Base-by-base conservation (phyloP, 2,888 invertebrate genomes). In the Fragum whitleyi region DNA sequence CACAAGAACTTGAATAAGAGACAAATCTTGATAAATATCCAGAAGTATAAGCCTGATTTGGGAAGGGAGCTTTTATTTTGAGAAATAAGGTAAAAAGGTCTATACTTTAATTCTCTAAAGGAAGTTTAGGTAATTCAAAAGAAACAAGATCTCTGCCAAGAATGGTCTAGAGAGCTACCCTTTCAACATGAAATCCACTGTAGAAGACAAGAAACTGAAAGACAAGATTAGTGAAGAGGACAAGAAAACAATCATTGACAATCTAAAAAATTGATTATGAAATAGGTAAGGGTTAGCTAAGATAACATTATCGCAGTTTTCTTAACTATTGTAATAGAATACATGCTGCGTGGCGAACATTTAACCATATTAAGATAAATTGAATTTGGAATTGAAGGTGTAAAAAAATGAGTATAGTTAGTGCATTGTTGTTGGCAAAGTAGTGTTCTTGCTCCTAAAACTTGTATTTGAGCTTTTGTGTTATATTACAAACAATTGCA, bases 161-260 rank as follows among this genome's bases (percentile, higher is more conserved):
- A 97, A 97, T 94, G 95, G 95, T 84, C 94, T 97, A 68, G 97
- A 98, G 94, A 96, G 97, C 0, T 98, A 98, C 96, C 97, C 95
- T 94, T 98, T 92, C 91, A 97, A 97, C 95, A 97, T 99, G 96
- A 99, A 99, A 96, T 96, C 97, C 87, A 95, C 95, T 2, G 94
- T 96, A 57, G 98, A 99, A 93, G 99, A 98, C 92, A 98, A 98
- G 89, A 98, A 98, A 94, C 95, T 98, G 86, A 98, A 98, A 95
- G 97, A 96, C 93, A 98, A 98, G 95, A 96, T 98, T 93, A 95
- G 96, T 0, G 97, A 97, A 88, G 94, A 96, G 0, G 98, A 98
- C 94, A 97, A 97, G 94, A 96, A 96, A 89, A 96, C 95, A 68
- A 97, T 98, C 91, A 93, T 96, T 91, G 97, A 97, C 92, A 97